Evolutionary conservation across 92 coral and sea anemone species (phyloP).

Genomic region (Umimayanthus chanpuru): DNA sequence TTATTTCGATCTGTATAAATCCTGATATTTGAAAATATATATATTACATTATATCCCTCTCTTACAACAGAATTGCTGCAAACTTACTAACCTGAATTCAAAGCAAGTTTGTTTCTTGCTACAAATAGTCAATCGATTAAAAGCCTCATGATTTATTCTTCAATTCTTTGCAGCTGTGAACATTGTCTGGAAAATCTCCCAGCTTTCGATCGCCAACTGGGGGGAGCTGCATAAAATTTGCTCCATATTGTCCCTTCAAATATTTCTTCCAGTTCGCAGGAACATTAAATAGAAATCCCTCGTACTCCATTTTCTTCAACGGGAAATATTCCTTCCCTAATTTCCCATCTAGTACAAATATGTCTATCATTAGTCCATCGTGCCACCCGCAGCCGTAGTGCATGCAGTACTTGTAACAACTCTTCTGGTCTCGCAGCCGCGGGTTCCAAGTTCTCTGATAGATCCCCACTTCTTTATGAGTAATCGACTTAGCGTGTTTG

Average conservation of each 20-base stretch:
- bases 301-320: slow-evolving; percentile 62
- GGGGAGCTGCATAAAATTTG: slow-evolving; percentile 58
- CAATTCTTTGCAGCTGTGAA: slow-evolving; percentile 68
- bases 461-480: slow-evolving; percentile 62
- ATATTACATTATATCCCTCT: no score
- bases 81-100: no score
- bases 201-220: slow-evolving; percentile 39
- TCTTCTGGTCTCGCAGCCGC: slow-evolving; percentile 65
- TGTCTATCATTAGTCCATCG: slow-evolving; percentile 76
- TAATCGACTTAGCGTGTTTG: not conserved
- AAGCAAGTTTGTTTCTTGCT: no score
- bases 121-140: no score
- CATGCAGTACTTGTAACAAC: slow-evolving; percentile 75
- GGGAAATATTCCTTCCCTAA: slow-evolving; percentile 53
- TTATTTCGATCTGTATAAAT: no score
- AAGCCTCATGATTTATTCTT: not conserved
- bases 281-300: slow-evolving; percentile 70
- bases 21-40: no score
- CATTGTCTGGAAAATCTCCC: slow-evolving; percentile 53
- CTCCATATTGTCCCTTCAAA: slow-evolving; percentile 45
- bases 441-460: slow-evolving; percentile 72
- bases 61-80: no score
- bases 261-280: slow-evolving; percentile 64
- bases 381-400: slow-evolving; percentile 71
- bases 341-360: slow-evolving; percentile 49